Conservation (phyloP, 2,888 invertebrate species). For the Apodemia duryi region DNA sequence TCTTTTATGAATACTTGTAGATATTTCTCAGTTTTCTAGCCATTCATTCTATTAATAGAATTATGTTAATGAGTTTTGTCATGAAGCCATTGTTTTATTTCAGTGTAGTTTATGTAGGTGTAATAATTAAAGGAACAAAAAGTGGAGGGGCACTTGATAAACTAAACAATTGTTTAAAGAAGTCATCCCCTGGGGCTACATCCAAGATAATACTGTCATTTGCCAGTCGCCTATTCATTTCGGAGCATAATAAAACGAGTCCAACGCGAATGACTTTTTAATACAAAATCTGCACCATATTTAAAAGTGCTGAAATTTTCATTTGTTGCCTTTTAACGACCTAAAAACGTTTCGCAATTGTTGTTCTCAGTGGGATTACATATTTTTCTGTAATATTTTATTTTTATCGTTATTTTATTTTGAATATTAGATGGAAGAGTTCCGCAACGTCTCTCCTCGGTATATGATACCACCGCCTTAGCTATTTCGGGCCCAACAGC, state of each 20-base stretch:
- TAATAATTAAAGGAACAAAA: constrained; percentile 10
- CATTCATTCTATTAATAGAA: not conserved
- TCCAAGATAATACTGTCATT: constrained; percentile 27
- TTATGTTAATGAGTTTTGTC: constrained; percentile 1
- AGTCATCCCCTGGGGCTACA: constrained; percentile 23
- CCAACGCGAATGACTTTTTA: constrained; percentile 27
- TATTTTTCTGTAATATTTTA: not conserved
- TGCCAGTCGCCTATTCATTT: constrained; percentile 25
- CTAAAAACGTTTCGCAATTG: constrained; percentile 3
- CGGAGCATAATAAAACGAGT: constrained; percentile 25
- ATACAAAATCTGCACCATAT: constrained; percentile 23
- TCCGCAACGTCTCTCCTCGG: no score
- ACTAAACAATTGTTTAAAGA: constrained; percentile 22
- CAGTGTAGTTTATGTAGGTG: not conserved
- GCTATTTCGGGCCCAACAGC: no score
- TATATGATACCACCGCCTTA: no score
- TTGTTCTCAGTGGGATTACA: not conserved
- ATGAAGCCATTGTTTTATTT: not conserved
- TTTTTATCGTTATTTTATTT: not conserved
- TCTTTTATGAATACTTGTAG: not conserved
- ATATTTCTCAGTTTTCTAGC: not conserved
- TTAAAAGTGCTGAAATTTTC: constrained; percentile 16
- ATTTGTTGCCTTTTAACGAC: constrained; percentile 7
- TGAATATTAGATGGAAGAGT: no score
- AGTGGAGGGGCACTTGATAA: constrained; percentile 11